Percentiles rank a stretch among this genome's conserved stretches.
Conservation (phyloP, 2,888 invertebrate species). For the Clepsis dumicolana region DNA sequence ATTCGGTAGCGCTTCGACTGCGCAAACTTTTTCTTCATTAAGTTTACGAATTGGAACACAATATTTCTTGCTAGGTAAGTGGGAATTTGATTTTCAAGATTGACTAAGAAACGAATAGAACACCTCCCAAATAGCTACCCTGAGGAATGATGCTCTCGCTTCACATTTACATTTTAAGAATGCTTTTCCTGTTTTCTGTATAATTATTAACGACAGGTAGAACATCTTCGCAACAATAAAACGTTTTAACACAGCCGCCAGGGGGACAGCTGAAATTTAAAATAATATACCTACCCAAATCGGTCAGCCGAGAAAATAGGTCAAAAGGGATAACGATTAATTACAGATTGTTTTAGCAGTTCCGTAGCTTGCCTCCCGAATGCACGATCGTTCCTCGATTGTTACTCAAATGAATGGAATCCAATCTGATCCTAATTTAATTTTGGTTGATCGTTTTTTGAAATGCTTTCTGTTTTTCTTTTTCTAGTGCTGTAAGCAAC, state of each 20-base stretch:
- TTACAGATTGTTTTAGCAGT: constrained; percentile 54
- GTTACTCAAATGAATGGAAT: constrained; percentile 26
- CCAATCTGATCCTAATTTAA: constrained; percentile 30
- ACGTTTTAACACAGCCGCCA: not conserved
- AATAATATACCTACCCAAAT: constrained; percentile 44
- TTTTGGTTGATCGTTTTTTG: constrained; percentile 14
- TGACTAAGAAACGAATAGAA: too few species aligned
- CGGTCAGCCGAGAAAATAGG: constrained; percentile 52
- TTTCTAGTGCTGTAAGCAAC: not conserved
- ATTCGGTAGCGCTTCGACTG: not conserved
- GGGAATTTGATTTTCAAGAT: too few species aligned
- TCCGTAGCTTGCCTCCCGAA: constrained; percentile 2
- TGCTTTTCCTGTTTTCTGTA: too few species aligned
- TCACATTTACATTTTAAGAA: too few species aligned
- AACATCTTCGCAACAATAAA: not conserved
- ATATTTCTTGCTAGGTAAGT: too few species aligned
- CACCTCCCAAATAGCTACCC: not conserved
- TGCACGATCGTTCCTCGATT: constrained; percentile 16
- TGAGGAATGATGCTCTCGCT: not conserved
- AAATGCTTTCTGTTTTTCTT: not conserved
- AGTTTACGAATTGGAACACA: too few species aligned
- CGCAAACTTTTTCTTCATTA: too few species aligned
- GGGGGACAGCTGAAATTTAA: constrained; percentile 16
- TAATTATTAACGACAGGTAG: not conserved
- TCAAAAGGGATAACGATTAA: constrained; percentile 55